A percentile compares a stretch with the other conserved stretches of the same genome.
Conservation (phyloP, 2,113 vertebrate species). For the Hippolais icterina region DNA sequence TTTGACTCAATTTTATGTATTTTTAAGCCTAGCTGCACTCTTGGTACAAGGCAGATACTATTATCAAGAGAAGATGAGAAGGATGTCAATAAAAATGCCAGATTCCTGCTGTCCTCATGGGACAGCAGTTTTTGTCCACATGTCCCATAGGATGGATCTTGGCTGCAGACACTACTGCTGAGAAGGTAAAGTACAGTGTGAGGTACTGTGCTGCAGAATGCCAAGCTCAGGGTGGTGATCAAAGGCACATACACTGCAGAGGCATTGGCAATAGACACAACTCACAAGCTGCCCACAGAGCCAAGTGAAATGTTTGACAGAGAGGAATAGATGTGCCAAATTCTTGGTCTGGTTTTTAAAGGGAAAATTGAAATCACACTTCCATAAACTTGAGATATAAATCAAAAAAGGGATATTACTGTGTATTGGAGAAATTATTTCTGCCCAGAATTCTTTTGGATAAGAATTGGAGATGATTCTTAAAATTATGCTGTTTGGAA, state of each 20-base stretch:
- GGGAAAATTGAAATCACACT: background rate
- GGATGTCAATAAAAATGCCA: background rate
- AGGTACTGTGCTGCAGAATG: background rate
- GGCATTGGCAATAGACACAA: background rate
- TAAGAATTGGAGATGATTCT: background rate
- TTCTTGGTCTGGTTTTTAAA: conserved; percentile 2
- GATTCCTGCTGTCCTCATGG: background rate
- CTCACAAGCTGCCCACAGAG: background rate
- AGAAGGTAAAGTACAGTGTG: background rate
- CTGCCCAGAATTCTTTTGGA: background rate
- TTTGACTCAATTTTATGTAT: background rate
- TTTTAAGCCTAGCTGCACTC: background rate
- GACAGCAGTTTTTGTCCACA: background rate
- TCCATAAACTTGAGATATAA: background rate
- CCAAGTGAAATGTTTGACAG: background rate
- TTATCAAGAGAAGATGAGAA: background rate
- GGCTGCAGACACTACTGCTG: background rate
- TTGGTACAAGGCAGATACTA: background rate
- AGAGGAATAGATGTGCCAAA: background rate
- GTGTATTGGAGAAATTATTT: background rate
- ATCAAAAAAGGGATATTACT: background rate
- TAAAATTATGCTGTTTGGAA: background rate
- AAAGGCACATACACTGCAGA: background rate
- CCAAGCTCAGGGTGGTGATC: background rate
- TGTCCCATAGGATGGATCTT: background rate